Evolutionary conservation across 2,888 invertebrate species (phyloP), one percentile per base, ranked within the genome.

Genomic region (Cosmorhoe ocellata): DNA sequence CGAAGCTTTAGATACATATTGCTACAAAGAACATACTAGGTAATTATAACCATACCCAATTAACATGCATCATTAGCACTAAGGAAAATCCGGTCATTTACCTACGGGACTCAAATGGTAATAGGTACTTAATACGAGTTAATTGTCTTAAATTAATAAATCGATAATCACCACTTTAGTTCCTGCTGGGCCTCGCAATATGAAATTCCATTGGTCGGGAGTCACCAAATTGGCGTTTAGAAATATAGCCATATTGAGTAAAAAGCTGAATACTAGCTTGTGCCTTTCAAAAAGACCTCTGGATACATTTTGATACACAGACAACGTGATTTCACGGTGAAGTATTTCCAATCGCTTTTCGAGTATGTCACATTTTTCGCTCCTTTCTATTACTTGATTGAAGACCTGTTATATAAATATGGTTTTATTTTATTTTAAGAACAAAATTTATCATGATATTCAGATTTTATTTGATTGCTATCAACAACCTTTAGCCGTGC

Each of bases 251-350:
- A 94, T 91, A 67, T 96, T 95, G 9, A 97, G 81, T 84, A 97
- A 92, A 71, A 98, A 95, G 71, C 95, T 96, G 76, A 95, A 98
- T 47, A 98, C 94, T 0, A 98, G 90, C 81, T 98, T 98, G 82
- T 98, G 97, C 52, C 94, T 92, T 77, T 98, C 98, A 73, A 98
- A 98, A 7, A 98, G 90, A 0, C 98, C 98, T 46, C 98, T 92
- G 0, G 97, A 96, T 26, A 98, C 95, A 71, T 97, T 98, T 6
- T 93, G 93, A 74, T 97, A 98, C 31, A 98, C 93, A 0, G 95
- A 93, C 43, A 94, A 90, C 0, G 97, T 95, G 61, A 97, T 97
- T 78, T 96, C 95, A 11, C 92, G 86, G 64, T 94, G 93, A 1
- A 98, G 85, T 52, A 93, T 93, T 12, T 92, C 81, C 24, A 98